These are phyloP conservation scores for Anthrax anthrax DNA, from an alignment of 2,888 invertebrate species.

Conservation along the genomic window DNA sequence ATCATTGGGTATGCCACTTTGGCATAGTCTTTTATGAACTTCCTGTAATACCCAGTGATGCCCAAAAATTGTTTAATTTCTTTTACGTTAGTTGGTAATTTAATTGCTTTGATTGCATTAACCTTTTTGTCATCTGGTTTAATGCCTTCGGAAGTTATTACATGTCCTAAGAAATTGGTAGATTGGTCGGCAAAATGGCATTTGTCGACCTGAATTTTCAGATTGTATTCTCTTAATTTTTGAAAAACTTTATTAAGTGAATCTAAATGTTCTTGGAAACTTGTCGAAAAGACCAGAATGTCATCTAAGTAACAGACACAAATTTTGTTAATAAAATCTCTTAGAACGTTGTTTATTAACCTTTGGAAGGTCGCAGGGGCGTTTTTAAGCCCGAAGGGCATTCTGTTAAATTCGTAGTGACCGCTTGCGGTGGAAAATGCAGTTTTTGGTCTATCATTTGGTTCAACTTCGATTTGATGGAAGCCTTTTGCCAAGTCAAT, in stretches of 20 bases:
- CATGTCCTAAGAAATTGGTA: constrained; percentile 15
- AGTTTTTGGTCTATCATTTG: no score
- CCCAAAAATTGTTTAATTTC: constrained; percentile 9
- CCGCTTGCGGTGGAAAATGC: no score
- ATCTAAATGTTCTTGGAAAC: constrained; percentile 1
- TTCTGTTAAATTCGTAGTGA: neutral
- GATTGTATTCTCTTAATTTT: neutral
- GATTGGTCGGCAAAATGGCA: neutral
- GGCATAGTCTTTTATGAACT: constrained; percentile 8
- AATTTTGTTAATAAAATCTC: no score
- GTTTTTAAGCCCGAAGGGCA: neutral
- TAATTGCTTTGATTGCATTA: constrained; percentile 7
- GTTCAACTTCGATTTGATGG: neutral
- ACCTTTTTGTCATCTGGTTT: constrained; percentile 18
- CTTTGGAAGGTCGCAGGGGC: no score
- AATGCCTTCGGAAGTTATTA: constrained; percentile 17
- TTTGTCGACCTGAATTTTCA: constrained; percentile 4
- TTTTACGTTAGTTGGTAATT: constrained; percentile 2
- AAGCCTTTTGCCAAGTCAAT: constrained; percentile 1
- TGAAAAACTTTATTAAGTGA: constrained; percentile 1
- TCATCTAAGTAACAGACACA: neutral
- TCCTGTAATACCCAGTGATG: constrained; percentile 9
- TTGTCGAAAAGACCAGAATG: constrained; percentile 2
- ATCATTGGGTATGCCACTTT: constrained; percentile 8
- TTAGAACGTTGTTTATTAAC: no score